phyloP scores from a whole-genome alignment of 2,797 vertebrate species.

The Aldrovandia affinis region DNA sequence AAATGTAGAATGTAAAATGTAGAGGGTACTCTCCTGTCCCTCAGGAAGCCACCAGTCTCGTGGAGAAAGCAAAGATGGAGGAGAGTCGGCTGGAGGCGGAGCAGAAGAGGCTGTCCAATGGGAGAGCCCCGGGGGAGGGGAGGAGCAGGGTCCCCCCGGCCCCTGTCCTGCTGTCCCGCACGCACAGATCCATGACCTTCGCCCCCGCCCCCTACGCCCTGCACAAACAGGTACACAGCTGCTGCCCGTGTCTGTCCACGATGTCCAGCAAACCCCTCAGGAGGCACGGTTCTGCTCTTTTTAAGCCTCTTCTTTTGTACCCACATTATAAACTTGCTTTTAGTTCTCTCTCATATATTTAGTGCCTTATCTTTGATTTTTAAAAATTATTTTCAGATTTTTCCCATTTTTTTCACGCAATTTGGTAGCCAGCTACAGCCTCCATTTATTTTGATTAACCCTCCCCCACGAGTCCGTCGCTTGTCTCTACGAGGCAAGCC shows the following conservation, averaged over 20 bases:
- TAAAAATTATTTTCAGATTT: background rate
- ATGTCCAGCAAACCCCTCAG: background rate
- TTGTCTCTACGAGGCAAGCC: too few species aligned
- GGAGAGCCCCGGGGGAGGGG: conserved; percentile 50
- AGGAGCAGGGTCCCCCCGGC: conserved; percentile 76
- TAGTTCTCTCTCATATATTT: background rate
- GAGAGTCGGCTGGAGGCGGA: conserved; percentile 70
- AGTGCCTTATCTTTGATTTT: background rate
- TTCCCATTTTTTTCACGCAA: background rate
- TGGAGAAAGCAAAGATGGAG: conserved; percentile 80
- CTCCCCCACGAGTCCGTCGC: too few species aligned
- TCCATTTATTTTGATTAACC: too few species aligned
- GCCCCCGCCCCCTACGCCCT: conserved; percentile 79
- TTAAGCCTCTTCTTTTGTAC: background rate
- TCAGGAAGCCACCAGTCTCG: conserved; percentile 81
- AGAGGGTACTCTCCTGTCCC: too few species aligned
- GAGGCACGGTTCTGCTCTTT: background rate
- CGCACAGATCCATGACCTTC: conserved; percentile 81
- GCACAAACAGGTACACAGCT: conserved; percentile 71
- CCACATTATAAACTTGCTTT: background rate
- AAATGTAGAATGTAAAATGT: too few species aligned
- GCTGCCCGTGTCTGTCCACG: background rate
- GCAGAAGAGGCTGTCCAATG: conserved; percentile 73
- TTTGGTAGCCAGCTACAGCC: too few species aligned
- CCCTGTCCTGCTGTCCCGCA: conserved; percentile 82